phyloP scores from a whole-genome alignment of 2,888 invertebrate genomes.

The Drosophila seclusa region DNA sequence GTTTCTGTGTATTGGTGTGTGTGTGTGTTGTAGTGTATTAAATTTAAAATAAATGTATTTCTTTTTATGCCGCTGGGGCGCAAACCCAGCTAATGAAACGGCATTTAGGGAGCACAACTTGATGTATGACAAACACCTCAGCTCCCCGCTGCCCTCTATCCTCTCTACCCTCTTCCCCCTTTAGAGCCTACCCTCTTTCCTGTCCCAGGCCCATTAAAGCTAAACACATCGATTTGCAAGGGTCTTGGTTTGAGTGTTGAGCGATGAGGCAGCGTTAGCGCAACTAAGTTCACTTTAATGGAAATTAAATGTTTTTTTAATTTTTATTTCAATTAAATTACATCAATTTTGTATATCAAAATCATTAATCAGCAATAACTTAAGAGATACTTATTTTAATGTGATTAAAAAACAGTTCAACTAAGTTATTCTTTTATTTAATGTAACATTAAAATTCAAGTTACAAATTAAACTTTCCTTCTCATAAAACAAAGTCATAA shows the following conservation, averaged over 20 bases:
- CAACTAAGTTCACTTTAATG: constrained; percentile 55
- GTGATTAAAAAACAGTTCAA: no score
- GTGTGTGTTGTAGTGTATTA: constrained; percentile 60
- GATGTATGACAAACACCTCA: constrained; percentile 58
- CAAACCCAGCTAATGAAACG: constrained; percentile 65
- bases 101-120: constrained; percentile 56
- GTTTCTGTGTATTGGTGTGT: constrained; percentile 8
- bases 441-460: no score
- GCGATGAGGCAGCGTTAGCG: not conserved
- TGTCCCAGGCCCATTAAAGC: constrained; percentile 43
- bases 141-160: not conserved
- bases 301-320: constrained; percentile 53
- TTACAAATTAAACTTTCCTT: no score
- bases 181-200: not conserved
- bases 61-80: constrained; percentile 43
- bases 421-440: no score
- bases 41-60: constrained; percentile 75
- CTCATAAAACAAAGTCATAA: no score
- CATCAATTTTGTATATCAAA: not conserved
- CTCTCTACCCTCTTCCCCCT: not conserved
- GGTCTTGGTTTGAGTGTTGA: not conserved
- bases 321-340: not conserved
- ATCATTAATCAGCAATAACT: no score
- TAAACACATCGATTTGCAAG: constrained; percentile 40
- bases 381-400: not conserved